Evolutionary conservation across 2,113 vertebrate species (phyloP).

Genomic region (Sylvilagus bachmani): DNA sequence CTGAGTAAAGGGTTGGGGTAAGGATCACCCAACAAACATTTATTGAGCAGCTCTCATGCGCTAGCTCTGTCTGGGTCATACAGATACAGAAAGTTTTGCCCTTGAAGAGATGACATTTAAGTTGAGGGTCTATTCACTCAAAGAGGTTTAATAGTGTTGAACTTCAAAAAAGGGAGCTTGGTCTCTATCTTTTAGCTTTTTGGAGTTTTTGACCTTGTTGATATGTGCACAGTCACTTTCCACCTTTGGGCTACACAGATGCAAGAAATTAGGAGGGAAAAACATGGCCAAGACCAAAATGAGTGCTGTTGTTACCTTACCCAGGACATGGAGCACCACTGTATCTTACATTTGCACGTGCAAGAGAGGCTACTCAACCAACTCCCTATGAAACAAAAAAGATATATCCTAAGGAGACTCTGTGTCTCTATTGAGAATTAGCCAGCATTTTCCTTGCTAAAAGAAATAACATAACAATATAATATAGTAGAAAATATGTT

Average conservation of each 20-base stretch:
- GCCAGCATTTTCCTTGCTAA: not conserved
- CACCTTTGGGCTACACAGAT: not conserved
- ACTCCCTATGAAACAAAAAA: conserved; percentile 27
- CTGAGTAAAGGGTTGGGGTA: not conserved
- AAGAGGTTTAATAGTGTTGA: conserved; percentile 1
- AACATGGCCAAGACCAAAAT: not conserved
- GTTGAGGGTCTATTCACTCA: not conserved
- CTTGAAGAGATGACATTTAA: not conserved
- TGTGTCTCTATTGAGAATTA: not conserved
- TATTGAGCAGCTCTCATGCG: not conserved
- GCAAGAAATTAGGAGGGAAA: conserved; percentile 38
- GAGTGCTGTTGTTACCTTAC: not conserved
- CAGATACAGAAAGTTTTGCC: not conserved
- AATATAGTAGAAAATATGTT: not conserved
- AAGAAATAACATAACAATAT: not conserved
- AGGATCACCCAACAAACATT: not conserved
- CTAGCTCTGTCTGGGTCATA: not conserved
- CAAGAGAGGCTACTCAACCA: not conserved
- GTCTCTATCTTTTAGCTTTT: not conserved
- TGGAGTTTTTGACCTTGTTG: not conserved
- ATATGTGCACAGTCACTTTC: not conserved
- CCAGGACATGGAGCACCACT: too few relatives aligned
- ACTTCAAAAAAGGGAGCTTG: not conserved
- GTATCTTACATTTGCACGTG: conserved; percentile 1
- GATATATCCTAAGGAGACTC: not conserved